Conservation (phyloP, 2,797 vertebrate genomes). For the Urosaurus nigricauda region DNA sequence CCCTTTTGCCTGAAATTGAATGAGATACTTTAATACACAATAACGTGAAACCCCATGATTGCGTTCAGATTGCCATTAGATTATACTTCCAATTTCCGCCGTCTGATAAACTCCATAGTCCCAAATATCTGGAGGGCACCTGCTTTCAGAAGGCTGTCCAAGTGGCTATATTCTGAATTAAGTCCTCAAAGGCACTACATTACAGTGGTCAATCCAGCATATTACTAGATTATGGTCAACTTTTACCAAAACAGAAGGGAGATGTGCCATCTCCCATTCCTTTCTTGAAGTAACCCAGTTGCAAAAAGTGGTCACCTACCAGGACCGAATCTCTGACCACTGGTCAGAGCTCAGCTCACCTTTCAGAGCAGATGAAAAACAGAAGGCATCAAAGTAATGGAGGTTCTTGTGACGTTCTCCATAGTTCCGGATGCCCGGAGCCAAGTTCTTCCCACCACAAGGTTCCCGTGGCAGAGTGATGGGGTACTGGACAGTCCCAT, state of each 20-base stretch:
- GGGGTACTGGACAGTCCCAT: slow-evolving; percentile 92
- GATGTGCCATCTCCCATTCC: no score
- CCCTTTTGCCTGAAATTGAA: no score
- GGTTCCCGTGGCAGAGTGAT: slow-evolving; percentile 84
- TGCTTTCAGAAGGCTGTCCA: neutral
- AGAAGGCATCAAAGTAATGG: slow-evolving; percentile 90
- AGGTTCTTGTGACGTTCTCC: slow-evolving; percentile 83
- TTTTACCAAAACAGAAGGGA: neutral
- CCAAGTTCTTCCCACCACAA: slow-evolving; percentile 85
- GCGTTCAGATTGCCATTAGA: no score
- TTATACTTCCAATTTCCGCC: no score
- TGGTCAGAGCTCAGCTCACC: slow-evolving; percentile 76
- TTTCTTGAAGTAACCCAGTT: neutral
- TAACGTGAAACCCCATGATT: no score
- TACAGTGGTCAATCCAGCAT: neutral
- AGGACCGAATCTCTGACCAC: neutral
- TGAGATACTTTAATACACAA: no score
- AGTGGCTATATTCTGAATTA: neutral
- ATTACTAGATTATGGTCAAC: neutral
- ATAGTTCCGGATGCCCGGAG: slow-evolving; percentile 90
- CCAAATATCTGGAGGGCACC: neutral
- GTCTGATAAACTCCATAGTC: no score
- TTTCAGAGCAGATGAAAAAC: slow-evolving; percentile 83
- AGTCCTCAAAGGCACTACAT: neutral
- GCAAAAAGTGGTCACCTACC: neutral